These are phyloP conservation scores for Apteryx owenii DNA, from an alignment of 2,113 vertebrate genomes.

Conservation along the genomic window DNA sequence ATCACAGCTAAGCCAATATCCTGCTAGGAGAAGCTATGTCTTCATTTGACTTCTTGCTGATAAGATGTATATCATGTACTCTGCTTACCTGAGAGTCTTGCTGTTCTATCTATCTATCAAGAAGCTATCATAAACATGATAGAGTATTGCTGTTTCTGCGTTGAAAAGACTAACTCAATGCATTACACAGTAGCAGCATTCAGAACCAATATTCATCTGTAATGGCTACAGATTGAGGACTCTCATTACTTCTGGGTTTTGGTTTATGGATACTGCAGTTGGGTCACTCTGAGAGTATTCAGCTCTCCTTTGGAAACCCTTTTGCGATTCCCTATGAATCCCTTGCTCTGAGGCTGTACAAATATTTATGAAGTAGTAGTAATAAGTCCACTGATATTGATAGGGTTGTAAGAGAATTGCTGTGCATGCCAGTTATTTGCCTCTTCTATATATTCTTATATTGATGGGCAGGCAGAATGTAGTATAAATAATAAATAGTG, in stretches of 20 bases:
- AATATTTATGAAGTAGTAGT: not conserved
- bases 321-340: not conserved
- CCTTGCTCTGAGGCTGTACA: not conserved
- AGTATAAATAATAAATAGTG: not conserved
- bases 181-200: not conserved
- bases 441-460: not conserved
- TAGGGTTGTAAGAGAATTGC: not conserved
- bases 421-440: not conserved
- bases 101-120: not conserved
- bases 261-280: not conserved
- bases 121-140: not conserved
- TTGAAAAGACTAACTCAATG: not conserved
- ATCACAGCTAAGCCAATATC: not conserved
- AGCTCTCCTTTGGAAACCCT: not conserved
- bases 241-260: not conserved
- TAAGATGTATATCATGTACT: not conserved
- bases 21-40: not conserved
- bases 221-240: not conserved
- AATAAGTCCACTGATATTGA: not conserved
- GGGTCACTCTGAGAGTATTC: not conserved
- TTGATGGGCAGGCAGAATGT: not conserved
- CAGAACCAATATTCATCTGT: not conserved
- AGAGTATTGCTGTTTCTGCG: not conserved
- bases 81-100: not conserved
- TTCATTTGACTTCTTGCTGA: not conserved